Conservation (phyloP, 2,113 vertebrate genomes). For the Tauraco erythrolophus region DNA sequence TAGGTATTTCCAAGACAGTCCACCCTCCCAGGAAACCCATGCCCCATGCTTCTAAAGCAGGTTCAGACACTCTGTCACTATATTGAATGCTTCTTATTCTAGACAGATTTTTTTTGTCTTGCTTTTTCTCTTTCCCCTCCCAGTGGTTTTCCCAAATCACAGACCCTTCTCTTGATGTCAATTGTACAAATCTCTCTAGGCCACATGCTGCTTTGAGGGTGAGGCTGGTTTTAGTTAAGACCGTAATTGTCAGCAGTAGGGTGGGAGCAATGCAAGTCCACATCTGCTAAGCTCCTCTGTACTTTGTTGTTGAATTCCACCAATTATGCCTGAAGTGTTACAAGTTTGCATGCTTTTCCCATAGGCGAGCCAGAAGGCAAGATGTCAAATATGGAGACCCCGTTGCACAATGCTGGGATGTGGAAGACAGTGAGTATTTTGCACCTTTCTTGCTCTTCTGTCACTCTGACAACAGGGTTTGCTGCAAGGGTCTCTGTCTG, state of each 20-base stretch:
- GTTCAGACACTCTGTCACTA: neutral
- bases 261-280: neutral
- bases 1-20: neutral
- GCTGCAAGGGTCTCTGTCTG: neutral
- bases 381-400: conserved; percentile 97
- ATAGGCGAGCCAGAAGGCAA: conserved; percentile 92
- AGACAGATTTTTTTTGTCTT: neutral
- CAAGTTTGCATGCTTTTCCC: conserved; percentile 43
- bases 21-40: neutral
- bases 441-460: neutral
- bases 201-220: conserved; percentile 61
- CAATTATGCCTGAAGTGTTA: conserved; percentile 41
- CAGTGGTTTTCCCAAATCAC: conserved; percentile 45
- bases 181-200: conserved; percentile 60
- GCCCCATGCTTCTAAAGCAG: neutral
- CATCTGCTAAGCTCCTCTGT: conserved; percentile 20
- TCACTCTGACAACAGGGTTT: neutral
- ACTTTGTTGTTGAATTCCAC: conserved; percentile 27
- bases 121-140: neutral
- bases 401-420: conserved; percentile 93
- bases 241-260: conserved; percentile 45
- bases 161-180: conserved; percentile 52
- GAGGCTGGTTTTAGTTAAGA: conserved; percentile 65
- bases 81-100: neutral
- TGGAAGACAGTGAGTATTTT: conserved; percentile 89